Conservation (phyloP, 2,113 vertebrate species). For the Strigops habroptila region DNA sequence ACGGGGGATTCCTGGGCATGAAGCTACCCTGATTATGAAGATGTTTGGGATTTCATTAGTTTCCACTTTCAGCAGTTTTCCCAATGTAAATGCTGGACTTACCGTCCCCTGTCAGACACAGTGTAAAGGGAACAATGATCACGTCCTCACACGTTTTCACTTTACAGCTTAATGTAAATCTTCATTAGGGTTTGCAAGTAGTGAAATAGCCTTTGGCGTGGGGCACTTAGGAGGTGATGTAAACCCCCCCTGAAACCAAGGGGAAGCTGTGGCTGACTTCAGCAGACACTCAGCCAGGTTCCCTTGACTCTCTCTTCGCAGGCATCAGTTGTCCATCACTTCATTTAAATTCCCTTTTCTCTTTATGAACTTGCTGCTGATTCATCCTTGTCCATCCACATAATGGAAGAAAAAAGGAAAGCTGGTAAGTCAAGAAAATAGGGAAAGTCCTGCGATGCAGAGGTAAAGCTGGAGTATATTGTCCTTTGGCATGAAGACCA, state of each 20-base stretch:
- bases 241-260: neutral
- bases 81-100: neutral
- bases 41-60: neutral
- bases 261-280: neutral
- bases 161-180: neutral
- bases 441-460: neutral
- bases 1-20: neutral
- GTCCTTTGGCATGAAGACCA: neutral
- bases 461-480: neutral
- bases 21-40: neutral
- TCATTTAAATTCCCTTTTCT: neutral
- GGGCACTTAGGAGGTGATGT: neutral
- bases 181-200: neutral
- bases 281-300: neutral
- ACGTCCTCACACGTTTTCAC: neutral
- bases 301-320: neutral
- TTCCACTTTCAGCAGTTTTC: neutral
- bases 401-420: neutral
- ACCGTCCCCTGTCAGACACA: neutral
- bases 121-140: neutral
- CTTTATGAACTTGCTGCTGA: neutral
- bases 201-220: neutral
- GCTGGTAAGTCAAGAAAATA: neutral
- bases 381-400: neutral
- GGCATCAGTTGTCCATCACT: neutral